Evolutionary conservation across 1,140 invertebrate genomes (phyloP), one percentile per base, ranked within the genome.

Genomic region (Notospermus geniculatus): DNA sequence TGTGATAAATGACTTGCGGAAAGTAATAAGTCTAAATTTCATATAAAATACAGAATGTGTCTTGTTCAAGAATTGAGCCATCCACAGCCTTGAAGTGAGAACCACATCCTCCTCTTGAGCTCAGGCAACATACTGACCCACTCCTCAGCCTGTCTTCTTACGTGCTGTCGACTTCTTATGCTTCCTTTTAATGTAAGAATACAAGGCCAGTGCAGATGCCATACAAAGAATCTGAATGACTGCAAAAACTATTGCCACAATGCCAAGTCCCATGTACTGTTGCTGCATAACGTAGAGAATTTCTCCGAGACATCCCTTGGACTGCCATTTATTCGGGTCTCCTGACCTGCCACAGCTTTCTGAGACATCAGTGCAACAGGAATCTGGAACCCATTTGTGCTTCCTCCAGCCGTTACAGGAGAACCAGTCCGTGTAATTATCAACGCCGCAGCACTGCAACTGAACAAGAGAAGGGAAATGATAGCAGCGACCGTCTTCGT

Each of bases 271-370:
- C 50, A 73, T 71, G 66, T 73, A 69, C 54, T 75, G 68, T 53
- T 64, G 65, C 27, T 63, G 61, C 53, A 75, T 71, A 65, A 67
- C 72, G 62, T 72, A 75, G 39, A 70, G 65, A 32, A 75, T 65
- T 45, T 75, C 73, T 50, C 63, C 66, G 36, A 73, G 52, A 60
- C 73, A 75, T 13, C 73, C 73, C 73, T 75, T 57, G 7, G 68
- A 67, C 30, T 27, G 25, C n/a, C 25, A 19, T 9, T 19, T 22
- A 50, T 22, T 50, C 4, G 25, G 25, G 9, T 27, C n/a, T 50
- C 9, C n/a, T n/a, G 25, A 22, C 25, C 9, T 50, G 25, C n/a
- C 25, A 9, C n/a, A 27, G n/a, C 9, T 50, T 27, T 19, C 9
- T 9, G n/a, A 50, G n/a, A 27, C 9, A 9, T 27, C 25, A 50